Evolutionary conservation across 2,113 vertebrate species (phyloP), one percentile per base, ranked within the genome.

Genomic region (Anser cygnoides): DNA sequence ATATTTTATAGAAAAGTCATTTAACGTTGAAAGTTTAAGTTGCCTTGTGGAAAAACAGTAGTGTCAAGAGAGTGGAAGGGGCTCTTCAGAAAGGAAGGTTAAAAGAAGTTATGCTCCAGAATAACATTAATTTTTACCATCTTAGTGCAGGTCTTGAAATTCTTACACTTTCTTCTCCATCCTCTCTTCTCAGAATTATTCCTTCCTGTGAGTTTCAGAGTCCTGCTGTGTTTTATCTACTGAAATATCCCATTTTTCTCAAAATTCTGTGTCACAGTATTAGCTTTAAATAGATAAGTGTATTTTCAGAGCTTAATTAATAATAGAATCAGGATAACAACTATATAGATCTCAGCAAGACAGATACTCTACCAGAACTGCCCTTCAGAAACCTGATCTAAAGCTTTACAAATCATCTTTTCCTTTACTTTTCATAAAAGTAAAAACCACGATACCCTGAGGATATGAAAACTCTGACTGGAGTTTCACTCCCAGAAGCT

Each of bases 261-360:
- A 62, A 87, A 71, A 84, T 50, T 58, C 22, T 62, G 7, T 54
- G 11, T n/a, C 72, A 70, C 25, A 77, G 50, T 8, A 80, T 73
- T 93, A 70, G 18, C 46, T 85, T 88, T 55, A 80, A 79, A 74
- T 10, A 86, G 55, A 54, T 66, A 83, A 49, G 33, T 13, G 29
- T 43, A 79, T 93, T 93, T 90, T 73, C 75, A 83, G 39, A 93
- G 35, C 4, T 76, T 49, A 84, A 77, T 89, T 95, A 92, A 80
- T 54, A 73, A 55, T 23, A 90, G 73, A 88, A 79, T 73, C 46
- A 65, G 18, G 43, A 77, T 70, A 85, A 90, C 33, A 95, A 76
- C 16, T 12, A 46, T 5, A 44, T 5, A 88, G 72, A 73, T 62
- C 58, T 90, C 85, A 83, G 59, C 68, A 90, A 73, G 83, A 70